Base-by-base conservation (phyloP, 2,888 invertebrate genomes). In the Hydrotaea diabolus region DNA sequence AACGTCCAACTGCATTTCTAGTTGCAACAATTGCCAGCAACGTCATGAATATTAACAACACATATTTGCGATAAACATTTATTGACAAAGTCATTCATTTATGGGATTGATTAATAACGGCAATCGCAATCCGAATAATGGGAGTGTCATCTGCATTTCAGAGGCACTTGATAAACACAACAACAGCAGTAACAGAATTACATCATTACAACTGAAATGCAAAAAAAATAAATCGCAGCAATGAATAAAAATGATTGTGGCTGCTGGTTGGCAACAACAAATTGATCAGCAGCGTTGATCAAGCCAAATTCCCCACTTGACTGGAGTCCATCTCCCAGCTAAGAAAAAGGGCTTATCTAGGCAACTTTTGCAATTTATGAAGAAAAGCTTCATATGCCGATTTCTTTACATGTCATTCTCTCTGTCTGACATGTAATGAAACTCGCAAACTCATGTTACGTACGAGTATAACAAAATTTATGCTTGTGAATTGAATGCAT, bases 141-240 rank as follows among this genome's bases (percentile, higher is more conserved):
- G 73, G 73, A 73, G 73, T 57, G 73, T 15, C 59, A 46, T 59
- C 31, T 55, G 43, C 21, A 39, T 57, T 74, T 36, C 57, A 73
- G 55, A 17, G 57, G 19, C 15, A 39, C 9, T 66, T 5, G 66
- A 66, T 59, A 66, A n/a, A n/a, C n/a, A 43, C 19, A n/a, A 64
- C 23, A 17, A 59, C 39, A 39, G 19, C 57, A 57, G 39, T 69
- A 26, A 66, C 15, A 55, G 17, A 31, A 55, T 57, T 39, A 23
- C 69, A 66, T 69, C 69, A 69, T 43, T 46, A 64, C 64, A 64
- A 39, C 9, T 64, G 8, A n/a, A n/a, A n/a, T n/a, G n/a, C 36
- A 66, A 39, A 19, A n/a, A n/a, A 13, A 15, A 62, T 1, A 15
- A 39, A 39, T 36, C 21, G 43, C 43, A 43, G 2, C 43, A 49